phyloP scores from a whole-genome alignment of 2,113 vertebrate species.

The Poeciliopsis occidentalis region DNA sequence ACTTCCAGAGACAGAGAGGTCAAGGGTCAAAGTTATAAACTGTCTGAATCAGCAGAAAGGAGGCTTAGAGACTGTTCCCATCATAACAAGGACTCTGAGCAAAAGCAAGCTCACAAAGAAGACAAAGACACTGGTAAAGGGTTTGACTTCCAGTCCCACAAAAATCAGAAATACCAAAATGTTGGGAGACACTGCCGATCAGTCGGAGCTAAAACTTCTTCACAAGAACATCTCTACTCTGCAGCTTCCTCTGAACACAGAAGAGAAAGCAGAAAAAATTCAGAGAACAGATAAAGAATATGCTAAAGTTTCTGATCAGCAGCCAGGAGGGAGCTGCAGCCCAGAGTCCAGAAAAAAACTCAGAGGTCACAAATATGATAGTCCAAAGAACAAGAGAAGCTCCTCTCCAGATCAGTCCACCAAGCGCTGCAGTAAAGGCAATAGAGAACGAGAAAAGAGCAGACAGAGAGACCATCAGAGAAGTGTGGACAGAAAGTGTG shows the following conservation, averaged over 20 bases:
- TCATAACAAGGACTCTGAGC: conserved; percentile 42
- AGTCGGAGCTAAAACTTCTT: conserved; percentile 63
- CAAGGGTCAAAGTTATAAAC: conserved; percentile 33
- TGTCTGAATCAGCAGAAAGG: conserved; percentile 27
- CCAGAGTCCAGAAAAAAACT: conserved; percentile 36
- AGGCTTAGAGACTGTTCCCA: conserved; percentile 34
- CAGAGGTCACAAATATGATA: conserved; percentile 15
- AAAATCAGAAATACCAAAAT: conserved; percentile 62
- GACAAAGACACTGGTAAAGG: conserved; percentile 68
- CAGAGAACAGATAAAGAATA: conserved; percentile 28
- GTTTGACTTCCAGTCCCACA: conserved; percentile 69
- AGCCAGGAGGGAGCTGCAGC: conserved; percentile 24
- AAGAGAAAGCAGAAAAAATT: conserved; percentile 26
- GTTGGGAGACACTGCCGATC: conserved; percentile 71
- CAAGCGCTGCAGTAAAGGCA: conserved; percentile 20
- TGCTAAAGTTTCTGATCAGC: background rate
- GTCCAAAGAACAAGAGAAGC: conserved; percentile 49
- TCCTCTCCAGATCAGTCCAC: conserved; percentile 28
- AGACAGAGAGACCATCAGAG: conserved; percentile 52
- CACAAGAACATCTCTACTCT: conserved; percentile 9
- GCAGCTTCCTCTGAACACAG: conserved; percentile 1
- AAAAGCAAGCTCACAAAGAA: conserved; percentile 66
- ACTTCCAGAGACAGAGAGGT: conserved; percentile 53
- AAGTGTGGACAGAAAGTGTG: conserved; percentile 47
- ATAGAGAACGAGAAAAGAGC: conserved; percentile 48